These are phyloP conservation scores for Pinna nobilis DNA, from an alignment of 1,140 invertebrate genomes.

Conservation along the genomic window DNA sequence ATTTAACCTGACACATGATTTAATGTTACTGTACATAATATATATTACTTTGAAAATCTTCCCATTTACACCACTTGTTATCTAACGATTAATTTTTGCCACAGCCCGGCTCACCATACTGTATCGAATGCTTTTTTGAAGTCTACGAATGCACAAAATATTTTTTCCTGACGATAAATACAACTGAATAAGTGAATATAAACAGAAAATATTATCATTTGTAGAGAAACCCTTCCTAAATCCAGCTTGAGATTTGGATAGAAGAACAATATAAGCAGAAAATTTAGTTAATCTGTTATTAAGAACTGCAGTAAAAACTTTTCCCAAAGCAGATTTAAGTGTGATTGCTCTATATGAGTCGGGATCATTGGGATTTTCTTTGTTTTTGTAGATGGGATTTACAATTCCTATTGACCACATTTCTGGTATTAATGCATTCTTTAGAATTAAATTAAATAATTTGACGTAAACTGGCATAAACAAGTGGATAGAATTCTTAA, in stretches of 20 bases:
- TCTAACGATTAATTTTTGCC: too few species aligned
- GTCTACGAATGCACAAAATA: conserved; percentile 22
- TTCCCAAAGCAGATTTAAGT: conserved; percentile 26
- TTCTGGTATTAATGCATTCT: conserved; percentile 21
- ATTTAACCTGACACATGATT: too few species aligned
- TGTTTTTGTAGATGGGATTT: conserved; percentile 33
- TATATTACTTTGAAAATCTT: too few species aligned
- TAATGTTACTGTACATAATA: too few species aligned
- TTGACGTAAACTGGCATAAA: conserved; percentile 29
- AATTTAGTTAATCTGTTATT: conserved; percentile 23
- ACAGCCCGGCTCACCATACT: conserved; percentile 5
- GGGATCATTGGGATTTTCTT: conserved; percentile 29
- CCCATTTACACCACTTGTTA: too few species aligned
- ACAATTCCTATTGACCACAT: conserved; percentile 15
- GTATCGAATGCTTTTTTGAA: conserved; percentile 20
- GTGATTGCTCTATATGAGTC: conserved; percentile 33
- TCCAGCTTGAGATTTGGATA: too few species aligned
- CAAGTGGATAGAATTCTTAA: conserved; percentile 4
- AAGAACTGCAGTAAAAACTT: conserved; percentile 31
- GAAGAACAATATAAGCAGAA: conserved; percentile 18
- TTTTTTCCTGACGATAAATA: conserved; percentile 11
- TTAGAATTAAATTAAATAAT: conserved; percentile 31
- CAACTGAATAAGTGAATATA: too few species aligned
- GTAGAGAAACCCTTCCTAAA: conserved; percentile 35
- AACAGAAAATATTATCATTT: conserved; percentile 38